Base-by-base conservation (phyloP, 2,797 vertebrate species). In the Zalophus californianus region DNA sequence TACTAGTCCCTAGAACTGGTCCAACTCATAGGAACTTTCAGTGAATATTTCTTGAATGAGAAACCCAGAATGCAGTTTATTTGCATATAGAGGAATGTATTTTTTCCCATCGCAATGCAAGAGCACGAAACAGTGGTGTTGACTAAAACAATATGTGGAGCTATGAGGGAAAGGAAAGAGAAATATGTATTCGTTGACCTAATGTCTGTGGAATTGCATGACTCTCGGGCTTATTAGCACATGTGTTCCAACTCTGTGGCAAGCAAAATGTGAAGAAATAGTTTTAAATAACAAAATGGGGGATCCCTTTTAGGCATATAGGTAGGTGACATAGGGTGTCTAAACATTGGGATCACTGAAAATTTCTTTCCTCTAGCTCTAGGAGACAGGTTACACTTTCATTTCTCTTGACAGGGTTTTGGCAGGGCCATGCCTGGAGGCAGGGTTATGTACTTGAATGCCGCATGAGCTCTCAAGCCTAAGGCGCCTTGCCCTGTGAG, bases 391-490 rank as follows among this genome's bases (percentile, higher is more conserved):
- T 91, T 92, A 66, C 18, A 92, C 32, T 79, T 94, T 79, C 14
- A 32, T 60, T 88, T 73, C 8, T n/a, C 85, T 70, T 86, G 82
- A 88, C 79, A 83, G 85, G 29, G 82, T 78, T 92, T 88, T 91
- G 93, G 80, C 84, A 95, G 82, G 54, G 60, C 75, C 84, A 35
- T 93, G 84, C 96, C 93, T 87, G 20, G 72, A 97, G 95, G 94
- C 50, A 84, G 78, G 64, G 56, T 94, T 94, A 89, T 91, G 62
- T 48, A 60, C 78, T 97, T 86, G 80, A 94, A 96, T 21, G 72
- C 66, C 82, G 66, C 56, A 35, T 79, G 92, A 96, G 62, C 83
- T 95, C 88, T 48, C 41, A 54, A 95, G 90, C 95, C 90, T 60
- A 86, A 84, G 85, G 92, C 95, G 96, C 10, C 60, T 60, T 92